Evolutionary conservation across 2,113 vertebrate genomes (phyloP).

Genomic region (Cynoglossus semilaevis): DNA sequence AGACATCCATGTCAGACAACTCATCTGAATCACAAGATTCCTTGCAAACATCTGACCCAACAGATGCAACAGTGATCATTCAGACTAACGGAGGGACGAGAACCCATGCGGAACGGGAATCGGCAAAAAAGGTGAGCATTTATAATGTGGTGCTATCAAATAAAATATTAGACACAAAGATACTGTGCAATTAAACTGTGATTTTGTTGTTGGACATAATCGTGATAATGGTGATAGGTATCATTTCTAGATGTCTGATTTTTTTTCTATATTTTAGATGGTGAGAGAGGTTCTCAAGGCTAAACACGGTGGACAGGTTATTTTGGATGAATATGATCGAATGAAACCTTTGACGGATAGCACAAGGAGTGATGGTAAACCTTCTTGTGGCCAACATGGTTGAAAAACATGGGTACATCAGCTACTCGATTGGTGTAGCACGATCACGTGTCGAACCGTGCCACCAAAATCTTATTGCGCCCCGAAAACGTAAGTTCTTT

Average conservation of each 20-base stretch:
- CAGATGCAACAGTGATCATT: conserved; percentile 19
- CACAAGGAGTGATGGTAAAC: conserved; percentile 15
- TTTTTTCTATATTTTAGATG: conserved; percentile 13
- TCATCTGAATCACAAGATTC: background rate
- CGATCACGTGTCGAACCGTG: too few species aligned
- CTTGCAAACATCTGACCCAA: conserved; percentile 13
- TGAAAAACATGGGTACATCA: too few species aligned
- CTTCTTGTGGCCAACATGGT: background rate
- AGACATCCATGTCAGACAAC: conserved; percentile 22
- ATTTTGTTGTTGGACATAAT: background rate
- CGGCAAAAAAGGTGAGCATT: conserved; percentile 21
- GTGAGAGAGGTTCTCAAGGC: conserved; percentile 9
- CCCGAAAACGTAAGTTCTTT: too few species aligned
- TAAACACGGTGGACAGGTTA: conserved; percentile 1
- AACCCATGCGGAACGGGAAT: conserved; percentile 14
- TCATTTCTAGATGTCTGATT: conserved; percentile 1
- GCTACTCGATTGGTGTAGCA: too few species aligned
- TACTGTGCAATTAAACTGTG: background rate
- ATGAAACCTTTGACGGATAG: conserved; percentile 4
- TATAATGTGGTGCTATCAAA: background rate
- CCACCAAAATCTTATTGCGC: too few species aligned
- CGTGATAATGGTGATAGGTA: background rate
- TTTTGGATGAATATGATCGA: conserved; percentile 18
- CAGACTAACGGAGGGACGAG: conserved; percentile 1
- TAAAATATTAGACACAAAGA: conserved; percentile 3